phyloP scores from a whole-genome alignment of 2,888 invertebrate species.

The Eilema griseolum region DNA sequence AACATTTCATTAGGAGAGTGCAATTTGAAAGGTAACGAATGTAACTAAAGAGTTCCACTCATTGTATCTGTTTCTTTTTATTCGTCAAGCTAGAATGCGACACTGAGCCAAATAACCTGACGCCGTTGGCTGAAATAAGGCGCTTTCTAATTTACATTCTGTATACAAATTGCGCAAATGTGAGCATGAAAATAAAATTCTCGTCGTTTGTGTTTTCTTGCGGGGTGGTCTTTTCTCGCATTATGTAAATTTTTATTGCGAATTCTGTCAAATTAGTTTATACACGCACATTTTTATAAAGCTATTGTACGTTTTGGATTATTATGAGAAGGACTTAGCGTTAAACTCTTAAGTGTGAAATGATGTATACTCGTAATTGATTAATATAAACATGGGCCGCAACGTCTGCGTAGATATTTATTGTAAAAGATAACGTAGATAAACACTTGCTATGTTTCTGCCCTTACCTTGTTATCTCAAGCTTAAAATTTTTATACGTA shows the following conservation, averaged over 20 bases:
- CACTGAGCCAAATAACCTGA: slow-evolving; percentile 81
- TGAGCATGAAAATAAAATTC: slow-evolving; percentile 84
- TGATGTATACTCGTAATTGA: not conserved
- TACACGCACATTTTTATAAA: slow-evolving; percentile 71
- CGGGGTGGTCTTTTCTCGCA: slow-evolving; percentile 77
- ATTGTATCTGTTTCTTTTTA: slow-evolving; percentile 66
- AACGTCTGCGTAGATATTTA: not conserved
- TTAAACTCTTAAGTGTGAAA: slow-evolving; percentile 27
- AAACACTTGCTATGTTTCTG: not conserved
- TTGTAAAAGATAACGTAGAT: not conserved
- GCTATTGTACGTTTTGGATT: slow-evolving; percentile 58
- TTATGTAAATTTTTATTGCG: slow-evolving; percentile 83
- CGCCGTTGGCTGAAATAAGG: slow-evolving; percentile 80
- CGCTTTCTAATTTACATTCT: slow-evolving; percentile 85
- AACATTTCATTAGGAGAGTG: slow-evolving; percentile 64
- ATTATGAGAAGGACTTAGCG: slow-evolving; percentile 40
- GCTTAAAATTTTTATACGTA: too few species aligned
- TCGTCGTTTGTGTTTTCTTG: slow-evolving; percentile 81
- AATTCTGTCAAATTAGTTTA: slow-evolving; percentile 79
- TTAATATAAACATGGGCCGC: not conserved
- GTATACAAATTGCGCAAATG: slow-evolving; percentile 85
- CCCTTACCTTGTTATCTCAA: not conserved
- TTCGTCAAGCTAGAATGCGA: slow-evolving; percentile 70
- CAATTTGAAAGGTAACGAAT: slow-evolving; percentile 69
- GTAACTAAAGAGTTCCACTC: slow-evolving; percentile 68